Conservation (phyloP, 2,113 vertebrate genomes). For the Trinectes maculatus region DNA sequence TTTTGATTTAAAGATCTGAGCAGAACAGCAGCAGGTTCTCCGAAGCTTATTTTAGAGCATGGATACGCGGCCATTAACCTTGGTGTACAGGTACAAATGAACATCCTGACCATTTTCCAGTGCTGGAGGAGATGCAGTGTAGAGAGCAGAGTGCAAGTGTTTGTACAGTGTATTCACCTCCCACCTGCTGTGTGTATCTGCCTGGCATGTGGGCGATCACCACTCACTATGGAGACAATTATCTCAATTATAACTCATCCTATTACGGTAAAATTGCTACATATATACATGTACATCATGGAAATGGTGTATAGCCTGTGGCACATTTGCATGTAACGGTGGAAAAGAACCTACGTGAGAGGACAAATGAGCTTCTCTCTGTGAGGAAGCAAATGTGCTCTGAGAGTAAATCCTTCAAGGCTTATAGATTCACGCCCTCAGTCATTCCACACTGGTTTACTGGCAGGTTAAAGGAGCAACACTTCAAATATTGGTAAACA, state of each 20-base stretch:
- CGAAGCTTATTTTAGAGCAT: constrained; percentile 3
- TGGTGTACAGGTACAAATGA: neutral
- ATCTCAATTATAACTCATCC: constrained; percentile 62
- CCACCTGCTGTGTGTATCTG: constrained; percentile 68
- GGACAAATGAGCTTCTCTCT: neutral
- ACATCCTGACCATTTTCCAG: constrained; percentile 20
- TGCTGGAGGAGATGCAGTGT: constrained; percentile 28
- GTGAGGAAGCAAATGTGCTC: neutral
- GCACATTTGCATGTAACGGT: neutral
- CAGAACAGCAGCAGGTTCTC: neutral
- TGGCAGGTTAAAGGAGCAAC: neutral
- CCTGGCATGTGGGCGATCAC: constrained; percentile 65
- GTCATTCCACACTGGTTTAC: constrained; percentile 1
- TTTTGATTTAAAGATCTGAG: neutral
- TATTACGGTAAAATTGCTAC: constrained; percentile 38
- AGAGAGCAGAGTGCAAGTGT: constrained; percentile 43
- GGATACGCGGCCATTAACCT: neutral
- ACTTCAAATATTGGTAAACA: neutral
- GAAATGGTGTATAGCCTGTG: constrained; percentile 22
- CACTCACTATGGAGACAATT: constrained; percentile 70
- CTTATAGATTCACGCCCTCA: neutral
- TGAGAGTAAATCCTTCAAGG: neutral
- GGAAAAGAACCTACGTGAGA: constrained; percentile 9
- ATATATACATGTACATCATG: constrained; percentile 18
- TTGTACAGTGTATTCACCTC: constrained; percentile 69